Evolutionary conservation across 2,888 invertebrate species (phyloP), one percentile per base, ranked within the genome.

Genomic region (Sialis lutaria): DNA sequence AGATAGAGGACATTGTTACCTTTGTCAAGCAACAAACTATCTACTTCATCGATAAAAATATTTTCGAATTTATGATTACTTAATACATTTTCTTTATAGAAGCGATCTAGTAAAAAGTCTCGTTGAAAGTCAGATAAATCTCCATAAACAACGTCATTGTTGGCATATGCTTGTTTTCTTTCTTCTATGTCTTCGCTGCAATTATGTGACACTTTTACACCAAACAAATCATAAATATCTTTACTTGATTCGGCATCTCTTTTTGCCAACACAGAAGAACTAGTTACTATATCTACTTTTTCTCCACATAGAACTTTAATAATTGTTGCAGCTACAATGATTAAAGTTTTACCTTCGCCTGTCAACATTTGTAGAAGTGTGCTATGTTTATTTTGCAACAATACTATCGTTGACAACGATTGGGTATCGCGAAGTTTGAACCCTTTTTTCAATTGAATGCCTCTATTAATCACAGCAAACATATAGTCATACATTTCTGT

Each of bases 31-130:
- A 65, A 48, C 64, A 67, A 63, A 49, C 59, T 62, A 50, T 67
- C 67, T 0, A 66, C 65, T 54, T 67, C 67, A 49, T 67, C 67
- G 3, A 66, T 55, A 6, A 67, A 58, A 0, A 63, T 57, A 10
- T 52, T 54, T 8, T 55, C 52, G 47, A 57, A 57, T 5, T 46
- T 50, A 33, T 60, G 54, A 22, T 54, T 53, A 6, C 58, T 56
- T 33, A 56, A 45, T 10, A 60, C 57, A 31, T 58, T 58, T 48
- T 58, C 53, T 1, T 53, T 55, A 48, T 60, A 61, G 45, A 63
- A 64, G 7, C 51, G 52, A 34, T 62, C 58, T 5, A 58, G 50
- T 8, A 61, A 52, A 51, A 55, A 54, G 48, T 64, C 63, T 5
- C 58, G 51, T 47, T 64, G 60, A 49, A 62, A 64, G 30, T 54